Percentiles rank a stretch among this genome's conserved stretches.
These are phyloP conservation scores for Girardia tigrina DNA, from an alignment of 2,888 invertebrate genomes.

Conservation along the genomic window DNA sequence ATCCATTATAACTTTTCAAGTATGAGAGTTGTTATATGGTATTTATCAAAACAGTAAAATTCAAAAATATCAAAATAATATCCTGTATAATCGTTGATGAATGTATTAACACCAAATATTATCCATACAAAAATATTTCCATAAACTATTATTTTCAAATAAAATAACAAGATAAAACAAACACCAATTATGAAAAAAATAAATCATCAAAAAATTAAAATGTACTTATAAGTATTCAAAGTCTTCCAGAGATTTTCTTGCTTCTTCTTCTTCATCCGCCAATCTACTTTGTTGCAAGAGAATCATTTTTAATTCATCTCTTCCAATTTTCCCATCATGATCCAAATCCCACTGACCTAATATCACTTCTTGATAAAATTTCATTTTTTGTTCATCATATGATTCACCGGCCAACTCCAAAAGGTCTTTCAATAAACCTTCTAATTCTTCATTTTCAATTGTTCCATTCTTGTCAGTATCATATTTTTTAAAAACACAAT, in stretches of 20 bases:
- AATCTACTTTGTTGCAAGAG: slow-evolving; percentile 29
- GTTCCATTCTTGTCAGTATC: slow-evolving; percentile 66
- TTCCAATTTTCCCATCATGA: slow-evolving; percentile 33
- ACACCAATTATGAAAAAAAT: not conserved
- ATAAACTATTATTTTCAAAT: too few relatives aligned
- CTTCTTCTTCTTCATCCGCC: slow-evolving; percentile 37
- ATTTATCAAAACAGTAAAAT: too few relatives aligned
- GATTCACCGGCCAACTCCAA: slow-evolving; percentile 64
- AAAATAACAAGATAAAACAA: too few relatives aligned
- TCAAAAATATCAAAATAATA: too few relatives aligned
- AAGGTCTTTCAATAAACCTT: slow-evolving; percentile 72
- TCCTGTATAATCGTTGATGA: too few relatives aligned
- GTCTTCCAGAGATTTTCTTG: not conserved
- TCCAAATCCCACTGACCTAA: slow-evolving; percentile 34
- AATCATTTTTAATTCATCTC: slow-evolving; percentile 37
- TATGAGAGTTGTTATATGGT: too few relatives aligned
- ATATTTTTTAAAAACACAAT: slow-evolving; percentile 31
- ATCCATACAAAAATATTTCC: too few relatives aligned
- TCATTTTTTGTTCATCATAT: slow-evolving; percentile 33
- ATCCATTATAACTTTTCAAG: too few relatives aligned
- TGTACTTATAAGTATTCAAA: not conserved
- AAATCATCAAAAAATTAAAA: not conserved
- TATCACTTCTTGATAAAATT: slow-evolving; percentile 20
- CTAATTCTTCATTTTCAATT: slow-evolving; percentile 76
- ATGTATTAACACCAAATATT: too few relatives aligned